Base-by-base conservation (phyloP, 2,113 vertebrate species). In the Danionella cerebrum region DNA sequence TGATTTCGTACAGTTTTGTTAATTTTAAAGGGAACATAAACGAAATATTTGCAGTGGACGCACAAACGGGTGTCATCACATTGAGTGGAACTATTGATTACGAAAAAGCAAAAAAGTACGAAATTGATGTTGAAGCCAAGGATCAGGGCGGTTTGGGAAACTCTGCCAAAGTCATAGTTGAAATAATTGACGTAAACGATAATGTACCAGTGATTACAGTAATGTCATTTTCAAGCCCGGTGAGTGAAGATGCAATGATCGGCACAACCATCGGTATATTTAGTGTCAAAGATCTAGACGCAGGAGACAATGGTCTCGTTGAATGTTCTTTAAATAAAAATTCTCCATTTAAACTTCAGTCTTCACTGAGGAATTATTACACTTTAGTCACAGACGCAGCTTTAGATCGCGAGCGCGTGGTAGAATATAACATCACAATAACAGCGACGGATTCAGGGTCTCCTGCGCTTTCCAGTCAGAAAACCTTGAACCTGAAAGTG, bases 171-270 rank as follows among this genome's bases (percentile, higher is more conserved):
- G 76, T 82, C 6, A 18, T 80, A 3, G 18, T 88, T 12, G 71
- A 72, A 55, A 59, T 87, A 14, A 50, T 79, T 35, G 85, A 87
- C 48, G 53, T 72, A 8, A 89, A 88, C 77, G 85, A 87, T 41
- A 86, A 87, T 70, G 63, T 67, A 1, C 83, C 84, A 10, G 69
- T 77, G 31, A 75, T 89, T 13, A 80, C 73, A n/a, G 25, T 87
- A 6, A 79, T 81, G 6, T 78, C 82, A 42, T 75, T 84, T 27
- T 76, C 73, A 24, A 74, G 50, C 31, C 21, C 53, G 11, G 11
- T 88, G n/a, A 42, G 67, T 36, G 86, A 85, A 76, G 76, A 82
- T 42, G 78, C 82, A 8, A 35, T 50, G 19, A 6, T 52, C 2
- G 81, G 82, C n/a, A 84, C 79, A 9, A 72, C 81, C 1, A 31